Evolutionary conservation across 2,797 vertebrate genomes (phyloP), one percentile per base, ranked within the genome.

Genomic region (Taenioides sp.): DNA sequence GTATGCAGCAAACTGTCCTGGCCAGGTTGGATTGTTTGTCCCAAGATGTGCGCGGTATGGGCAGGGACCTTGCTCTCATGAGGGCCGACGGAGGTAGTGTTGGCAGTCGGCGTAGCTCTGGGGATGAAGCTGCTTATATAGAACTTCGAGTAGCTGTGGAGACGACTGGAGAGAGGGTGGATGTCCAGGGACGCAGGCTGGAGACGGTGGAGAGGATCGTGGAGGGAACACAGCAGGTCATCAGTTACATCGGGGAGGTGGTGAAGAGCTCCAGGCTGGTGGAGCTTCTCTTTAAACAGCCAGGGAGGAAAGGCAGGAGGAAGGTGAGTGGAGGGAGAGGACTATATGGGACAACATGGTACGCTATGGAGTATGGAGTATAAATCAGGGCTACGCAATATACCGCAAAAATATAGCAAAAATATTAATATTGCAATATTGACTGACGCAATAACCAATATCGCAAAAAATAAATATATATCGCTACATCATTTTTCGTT

Each of bases 141-240:
- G 93, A 94, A 78, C 86, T 96, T 83, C 79, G 80, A 17, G 90
- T 89, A 69, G 89, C 86, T 7, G 74, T 95, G 74, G 91, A 88
- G 75, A 82, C 74, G 82, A 84, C 93, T 76, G 80, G 85, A 18
- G 87, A 84, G 83, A 87, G 85, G 43, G 75, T 94, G 40, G 89
- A 95, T 61, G 73, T 73, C 73, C 95, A 96, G 84, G 89, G 93
- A 12, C 89, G 82, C 70, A 92, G 94, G 84, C 67, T 96, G 81
- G 93, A 96, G 17, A 91, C 92, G 80, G 85, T 96, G 75, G 95
- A 96, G 86, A 91, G 83, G 86, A 88, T 94, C 71, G 79, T 96
- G 80, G 89, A 88, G 70, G 90, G 93, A 28, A 89, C 95, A 69
- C 88, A 96, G 84, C 93, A 94, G 87, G 90, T 95, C 70, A 81